Evolutionary conservation across 2,113 vertebrate species (phyloP), one percentile per base, ranked within the genome.

Genomic region (Merops nubicus): DNA sequence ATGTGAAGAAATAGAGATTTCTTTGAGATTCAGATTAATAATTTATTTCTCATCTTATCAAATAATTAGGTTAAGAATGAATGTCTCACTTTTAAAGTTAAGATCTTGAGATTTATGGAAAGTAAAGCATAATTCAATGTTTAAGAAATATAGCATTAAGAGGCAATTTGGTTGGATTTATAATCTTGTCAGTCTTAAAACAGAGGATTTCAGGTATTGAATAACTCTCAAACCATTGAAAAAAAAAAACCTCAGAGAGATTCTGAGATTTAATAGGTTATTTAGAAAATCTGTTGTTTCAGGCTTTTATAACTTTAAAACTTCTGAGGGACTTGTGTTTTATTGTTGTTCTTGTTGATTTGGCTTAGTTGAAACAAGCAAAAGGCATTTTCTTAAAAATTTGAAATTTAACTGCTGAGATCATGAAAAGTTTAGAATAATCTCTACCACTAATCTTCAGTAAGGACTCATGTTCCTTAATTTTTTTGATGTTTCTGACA

Each of bases 31-130:
- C 9, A 40, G 85, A 96, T 98, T 96, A 97, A 98, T 97, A 97
- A 97, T 97, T 97, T 93, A 97, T 94, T 97, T 96, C 93, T 95
- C 97, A 97, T 97, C 89, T 98, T 98, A 98, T 96, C 91, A 98
- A 98, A 97, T 98, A 97, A 98, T 97, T 97, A 97, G 81, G 38
- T 96, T 97, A 94, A 51, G 57, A 95, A 97, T 96, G 42, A 96
- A 94, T 87, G 36, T 90, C 95, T 95, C 53, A 38, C 45, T 93
- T 94, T 89, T 94, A 78, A 96, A 91, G 88, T 85, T 94, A 92
- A 83, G 96, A 97, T 96, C 81, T 94, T 85, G 74, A 96, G 92
- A 97, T 97, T 97, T 97, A 93, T 96, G 75, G 83, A 95, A 89
- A 95, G 67, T 62, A 94, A 95, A 91, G 3, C 90, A 85, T 95